Evolutionary conservation across 2,888 invertebrate species (phyloP), one percentile per base, ranked within the genome.

Genomic region (Pharmacophagus antenor): DNA sequence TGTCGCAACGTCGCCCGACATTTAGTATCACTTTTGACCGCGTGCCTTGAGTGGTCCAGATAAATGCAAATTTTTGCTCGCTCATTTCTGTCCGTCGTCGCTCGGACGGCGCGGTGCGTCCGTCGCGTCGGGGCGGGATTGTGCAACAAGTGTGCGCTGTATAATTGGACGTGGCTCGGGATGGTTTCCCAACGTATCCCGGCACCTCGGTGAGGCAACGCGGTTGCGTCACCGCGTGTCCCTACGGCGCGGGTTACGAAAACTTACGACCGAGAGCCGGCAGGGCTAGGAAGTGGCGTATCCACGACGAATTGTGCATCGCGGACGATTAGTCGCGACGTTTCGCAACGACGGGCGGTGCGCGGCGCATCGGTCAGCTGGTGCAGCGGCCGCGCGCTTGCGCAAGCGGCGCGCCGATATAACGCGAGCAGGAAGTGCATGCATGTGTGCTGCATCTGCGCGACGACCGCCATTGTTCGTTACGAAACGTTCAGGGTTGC

Each of bases 121-220:
- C 79, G 82, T 70, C 65, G 70, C 79, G 82, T 70, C 65, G 70
- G 70, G 64, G 61, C 66, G 62, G 58, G 53, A 67, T 84, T 84
- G 77, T 82, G 77, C 80, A 86, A 87, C 78, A 65, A 31, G 52
- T n/a, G n/a, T n/a, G 77, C 82, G 81, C 79, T 82, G 79, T 85
- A 80, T 85, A 86, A 88, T 88, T 86, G 88, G 80, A 82, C 79
- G 80, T 83, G 79, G 80, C 77, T n/a, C 84, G 87, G 89, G 88
- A 88, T 83, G 80, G 88, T 90, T 89, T 89, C 89, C 89, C 88
- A 89, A 89, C 84, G 82, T 81, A 85, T 87, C 88, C 85, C 88
- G 85, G 82, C 87, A 81, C 80, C 85, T 62, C 81, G 76, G 80
- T 88, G 87, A 75, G 77, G 88, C 86, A 88, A 88, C 75, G 70